Evolutionary conservation across 2,888 invertebrate genomes (phyloP), one percentile per base, ranked within the genome.

Genomic region (Dynastes grantii): DNA sequence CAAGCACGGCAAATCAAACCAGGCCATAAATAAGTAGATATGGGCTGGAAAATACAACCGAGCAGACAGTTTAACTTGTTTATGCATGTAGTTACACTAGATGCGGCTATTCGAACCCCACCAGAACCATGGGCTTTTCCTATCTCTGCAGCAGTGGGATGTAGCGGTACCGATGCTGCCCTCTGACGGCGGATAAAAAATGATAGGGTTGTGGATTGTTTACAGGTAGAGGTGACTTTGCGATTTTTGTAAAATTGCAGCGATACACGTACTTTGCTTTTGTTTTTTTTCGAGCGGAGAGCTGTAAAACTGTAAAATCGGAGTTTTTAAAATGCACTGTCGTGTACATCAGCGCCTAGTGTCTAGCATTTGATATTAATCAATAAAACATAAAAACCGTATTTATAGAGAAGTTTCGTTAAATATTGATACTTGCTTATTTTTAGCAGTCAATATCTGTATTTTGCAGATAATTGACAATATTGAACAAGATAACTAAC

Each of bases 31-130:
- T 86, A 86, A 85, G 82, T 84, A 85, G 86, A 85, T 86, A 86
- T 86, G 86, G 85, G 83, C 84, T 85, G 85, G 86, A 86, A 86
- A 85, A 85, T 86, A 85, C 84, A 86, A 82, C 83, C 82, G 79
- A 81, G 83, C 80, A 83, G 85, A 85, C 84, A 84, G 84, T 85
- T 85, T 84, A 84, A 85, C 84, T 86, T 86, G 85, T 86, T 86
- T 86, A 85, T 86, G 83, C 82, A 79, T 82, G 82, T 81, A 82
- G 83, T 83, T 85, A 82, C 83, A 83, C 82, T 85, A 84, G 85
- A 85, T 84, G 80, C 80, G 76, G 67, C 67, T 67, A 64, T 68
- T 51, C 29, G 32, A 5, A 5, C 29, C 29, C 63, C 29, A 29
- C 32, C 16, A 58, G 22, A n/a, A 22, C 6, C 8, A 27, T 2